phyloP scores from a whole-genome alignment of 2,797 vertebrate genomes.

The Serranus cabrilla region DNA sequence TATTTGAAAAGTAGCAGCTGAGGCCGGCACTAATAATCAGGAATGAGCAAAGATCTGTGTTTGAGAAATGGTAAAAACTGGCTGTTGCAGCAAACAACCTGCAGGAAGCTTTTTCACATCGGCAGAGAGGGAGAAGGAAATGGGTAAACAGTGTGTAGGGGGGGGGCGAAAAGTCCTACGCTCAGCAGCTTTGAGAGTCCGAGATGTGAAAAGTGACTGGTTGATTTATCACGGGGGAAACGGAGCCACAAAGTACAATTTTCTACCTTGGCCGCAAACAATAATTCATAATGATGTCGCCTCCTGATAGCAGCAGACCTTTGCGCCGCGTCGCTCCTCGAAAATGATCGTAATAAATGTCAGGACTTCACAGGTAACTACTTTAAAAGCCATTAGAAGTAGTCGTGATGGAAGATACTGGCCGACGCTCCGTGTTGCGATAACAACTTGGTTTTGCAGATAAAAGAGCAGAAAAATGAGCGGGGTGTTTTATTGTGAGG shows the following conservation, averaged over 20 bases:
- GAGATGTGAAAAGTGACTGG: conserved; percentile 92
- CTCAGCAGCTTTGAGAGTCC: conserved; percentile 96
- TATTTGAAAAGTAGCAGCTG: conserved; percentile 52
- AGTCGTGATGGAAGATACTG: conserved; percentile 91
- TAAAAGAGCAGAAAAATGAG: conserved; percentile 68
- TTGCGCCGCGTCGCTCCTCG: conserved; percentile 85
- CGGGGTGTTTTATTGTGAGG: conserved; percentile 64
- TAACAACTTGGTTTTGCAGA: conserved; percentile 88
- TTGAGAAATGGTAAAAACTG: conserved; percentile 56
- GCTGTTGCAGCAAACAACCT: conserved; percentile 62
- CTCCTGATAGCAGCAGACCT: conserved; percentile 96
- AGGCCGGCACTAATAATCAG: conserved; percentile 51
- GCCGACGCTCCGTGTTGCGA: conserved; percentile 86
- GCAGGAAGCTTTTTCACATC: conserved; percentile 72
- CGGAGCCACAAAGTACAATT: conserved; percentile 99
- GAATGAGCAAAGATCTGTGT: conserved; percentile 43
- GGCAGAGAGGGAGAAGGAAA: conserved; percentile 57
- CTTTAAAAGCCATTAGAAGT: conserved; percentile 98
- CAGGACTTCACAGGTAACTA: conserved; percentile 96
- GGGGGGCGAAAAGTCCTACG: conserved; percentile 84
- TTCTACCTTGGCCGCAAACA: conserved; percentile 98
- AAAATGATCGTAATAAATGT: conserved; percentile 98
- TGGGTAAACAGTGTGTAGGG: conserved; percentile 60
- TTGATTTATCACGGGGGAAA: conserved; percentile 98
- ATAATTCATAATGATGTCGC: conserved; percentile 99